These are phyloP conservation scores for Hyppa rectilinea DNA, from an alignment of 2,888 invertebrate species.

Conservation along the genomic window DNA sequence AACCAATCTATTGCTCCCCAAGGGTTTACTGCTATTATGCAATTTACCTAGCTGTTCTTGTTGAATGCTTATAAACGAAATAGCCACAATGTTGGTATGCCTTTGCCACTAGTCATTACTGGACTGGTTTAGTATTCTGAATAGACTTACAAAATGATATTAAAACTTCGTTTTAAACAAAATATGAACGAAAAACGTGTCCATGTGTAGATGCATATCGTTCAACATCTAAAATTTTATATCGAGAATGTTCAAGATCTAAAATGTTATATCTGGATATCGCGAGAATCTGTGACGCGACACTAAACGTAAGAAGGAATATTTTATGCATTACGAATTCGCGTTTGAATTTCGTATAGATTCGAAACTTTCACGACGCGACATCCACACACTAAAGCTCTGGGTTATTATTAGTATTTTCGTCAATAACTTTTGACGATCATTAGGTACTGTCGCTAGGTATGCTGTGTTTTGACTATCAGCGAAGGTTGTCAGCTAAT, in stretches of 20 bases:
- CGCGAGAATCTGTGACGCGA: background rate
- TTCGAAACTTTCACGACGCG: background rate
- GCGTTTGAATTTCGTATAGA: background rate
- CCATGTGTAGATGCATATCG: background rate
- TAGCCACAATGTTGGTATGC: background rate
- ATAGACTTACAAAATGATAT: background rate
- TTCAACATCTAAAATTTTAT: background rate
- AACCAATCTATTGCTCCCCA: background rate
- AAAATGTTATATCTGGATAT: background rate
- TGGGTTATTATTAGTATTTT: constrained; percentile 4
- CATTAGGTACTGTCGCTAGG: background rate
- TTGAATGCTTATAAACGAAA: background rate
- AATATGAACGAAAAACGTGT: background rate
- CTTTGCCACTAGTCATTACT: background rate
- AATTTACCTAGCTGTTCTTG: background rate
- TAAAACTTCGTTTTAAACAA: background rate
- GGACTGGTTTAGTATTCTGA: background rate
- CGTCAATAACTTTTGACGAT: background rate
- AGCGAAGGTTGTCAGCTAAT: background rate
- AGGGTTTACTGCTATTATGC: background rate
- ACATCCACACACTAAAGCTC: background rate
- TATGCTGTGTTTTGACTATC: background rate
- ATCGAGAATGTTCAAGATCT: background rate
- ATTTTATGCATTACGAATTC: background rate
- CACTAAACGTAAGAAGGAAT: background rate